A percentile compares a stretch with the other conserved stretches of the same genome.
Conservation (phyloP, 92 coral and sea anemone species). For the Bergia puertoricense region DNA sequence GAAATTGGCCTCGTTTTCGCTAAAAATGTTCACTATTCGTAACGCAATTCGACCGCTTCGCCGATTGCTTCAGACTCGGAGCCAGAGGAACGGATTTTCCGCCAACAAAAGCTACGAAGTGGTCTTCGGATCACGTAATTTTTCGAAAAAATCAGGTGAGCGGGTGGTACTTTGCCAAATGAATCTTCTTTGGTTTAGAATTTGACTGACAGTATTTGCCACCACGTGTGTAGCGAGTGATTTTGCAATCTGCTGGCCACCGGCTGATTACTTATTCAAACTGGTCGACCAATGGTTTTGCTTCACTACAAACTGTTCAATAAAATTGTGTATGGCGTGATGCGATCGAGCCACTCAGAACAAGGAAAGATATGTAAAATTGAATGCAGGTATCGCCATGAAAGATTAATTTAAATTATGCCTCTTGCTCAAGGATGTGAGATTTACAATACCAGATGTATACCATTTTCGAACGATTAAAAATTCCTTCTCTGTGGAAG, state of each 20-base stretch:
- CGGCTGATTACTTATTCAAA: slow-evolving; percentile 18
- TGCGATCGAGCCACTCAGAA: slow-evolving; percentile 36
- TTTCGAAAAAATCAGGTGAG: slow-evolving; percentile 38
- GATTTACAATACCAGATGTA: slow-evolving; percentile 15
- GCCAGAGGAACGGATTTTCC: background rate
- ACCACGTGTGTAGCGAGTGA: slow-evolving; percentile 22
- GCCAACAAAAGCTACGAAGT: background rate
- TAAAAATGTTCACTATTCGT: slow-evolving; percentile 1
- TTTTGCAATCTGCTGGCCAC: background rate
- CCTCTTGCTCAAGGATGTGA: slow-evolving; percentile 8
- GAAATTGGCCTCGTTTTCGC: background rate
- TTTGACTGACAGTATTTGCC: background rate
- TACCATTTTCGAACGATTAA: slow-evolving; percentile 20
- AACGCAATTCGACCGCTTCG: background rate
- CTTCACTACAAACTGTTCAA: slow-evolving; percentile 12
- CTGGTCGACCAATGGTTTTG: slow-evolving; percentile 5
- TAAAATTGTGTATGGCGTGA: slow-evolving; percentile 34
- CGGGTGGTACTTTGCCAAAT: slow-evolving; percentile 17
- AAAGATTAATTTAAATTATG: background rate
- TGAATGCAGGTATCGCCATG: background rate
- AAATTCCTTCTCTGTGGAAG: slow-evolving; percentile 21
- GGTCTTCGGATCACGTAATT: slow-evolving; percentile 14
- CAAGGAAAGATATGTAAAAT: background rate
- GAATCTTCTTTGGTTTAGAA: background rate
- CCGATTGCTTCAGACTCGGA: slow-evolving; percentile 1